Percentiles rank a stretch among this genome's conserved stretches.
These are phyloP conservation scores for Poeciliopsis prolifica DNA, from an alignment of 2,113 vertebrate genomes.

Conservation along the genomic window DNA sequence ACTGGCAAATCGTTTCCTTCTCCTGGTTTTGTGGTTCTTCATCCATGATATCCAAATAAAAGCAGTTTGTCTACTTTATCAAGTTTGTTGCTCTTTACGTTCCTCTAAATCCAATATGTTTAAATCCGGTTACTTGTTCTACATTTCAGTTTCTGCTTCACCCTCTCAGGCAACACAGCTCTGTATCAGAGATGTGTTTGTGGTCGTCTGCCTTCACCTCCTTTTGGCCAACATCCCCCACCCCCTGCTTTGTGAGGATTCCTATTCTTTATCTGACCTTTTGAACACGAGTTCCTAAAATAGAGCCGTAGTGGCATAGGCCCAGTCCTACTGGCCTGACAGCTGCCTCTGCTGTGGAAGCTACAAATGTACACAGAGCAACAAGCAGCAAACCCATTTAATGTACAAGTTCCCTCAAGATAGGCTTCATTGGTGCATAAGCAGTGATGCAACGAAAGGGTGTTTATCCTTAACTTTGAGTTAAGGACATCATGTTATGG, in stretches of 20 bases:
- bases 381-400: background rate
- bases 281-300: conserved; percentile 76
- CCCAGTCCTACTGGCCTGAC: conserved; percentile 56
- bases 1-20: conserved; percentile 18
- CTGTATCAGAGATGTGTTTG: conserved; percentile 45
- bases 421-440: background rate
- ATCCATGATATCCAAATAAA: conserved; percentile 57
- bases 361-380: conserved; percentile 50
- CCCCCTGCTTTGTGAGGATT: conserved; percentile 60
- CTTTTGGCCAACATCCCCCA: conserved; percentile 22
- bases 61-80: background rate
- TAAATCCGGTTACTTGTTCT: background rate
- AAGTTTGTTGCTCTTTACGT: background rate
- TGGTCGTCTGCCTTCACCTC: conserved; percentile 45
- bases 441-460: too few relatives aligned
- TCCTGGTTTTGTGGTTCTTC: conserved; percentile 42
- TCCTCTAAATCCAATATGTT: background rate
- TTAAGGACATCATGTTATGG: too few relatives aligned
- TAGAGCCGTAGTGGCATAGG: conserved; percentile 73
- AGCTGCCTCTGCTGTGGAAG: conserved; percentile 81
- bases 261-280: conserved; percentile 81
- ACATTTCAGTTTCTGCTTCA: conserved; percentile 11
- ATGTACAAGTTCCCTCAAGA: background rate
- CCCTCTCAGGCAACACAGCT: conserved; percentile 18
- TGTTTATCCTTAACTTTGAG: too few relatives aligned